Conservation (phyloP, 1,140 invertebrate species). For the Wasmannia auropunctata region DNA sequence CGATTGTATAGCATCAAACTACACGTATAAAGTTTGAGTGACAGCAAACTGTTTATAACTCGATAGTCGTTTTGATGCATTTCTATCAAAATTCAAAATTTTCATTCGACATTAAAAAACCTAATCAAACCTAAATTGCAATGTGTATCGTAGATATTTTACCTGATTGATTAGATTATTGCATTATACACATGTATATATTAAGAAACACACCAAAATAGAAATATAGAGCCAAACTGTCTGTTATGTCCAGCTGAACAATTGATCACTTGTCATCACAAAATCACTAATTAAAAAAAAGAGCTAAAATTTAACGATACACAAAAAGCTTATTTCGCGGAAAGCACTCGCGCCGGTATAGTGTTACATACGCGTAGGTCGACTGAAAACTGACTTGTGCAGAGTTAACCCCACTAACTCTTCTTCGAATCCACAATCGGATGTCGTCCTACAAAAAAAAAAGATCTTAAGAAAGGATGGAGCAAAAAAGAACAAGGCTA, state of each 20-base stretch:
- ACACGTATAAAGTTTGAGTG: not conserved
- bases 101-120: no score
- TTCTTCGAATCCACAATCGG: constrained; percentile 70
- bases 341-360: not conserved
- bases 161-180: not conserved
- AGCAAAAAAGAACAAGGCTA: constrained; percentile 72
- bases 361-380: constrained; percentile 70
- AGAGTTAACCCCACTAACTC: constrained; percentile 78
- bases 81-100: not conserved
- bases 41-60: not conserved
- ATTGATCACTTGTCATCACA: not conserved
- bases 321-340: not conserved
- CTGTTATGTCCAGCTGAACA: not conserved
- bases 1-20: not conserved
- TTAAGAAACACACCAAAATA: not conserved
- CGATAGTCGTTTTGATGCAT: not conserved
- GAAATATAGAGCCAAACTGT: not conserved
- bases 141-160: not conserved
- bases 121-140: not conserved
- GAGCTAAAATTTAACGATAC: not conserved
- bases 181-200: not conserved
- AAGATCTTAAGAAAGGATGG: constrained; percentile 63
- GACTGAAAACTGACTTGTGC: constrained; percentile 78
- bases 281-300: not conserved
- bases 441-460: constrained; percentile 74